phyloP scores from a whole-genome alignment of 2,113 vertebrate genomes.

The Paratilapia polleni region DNA sequence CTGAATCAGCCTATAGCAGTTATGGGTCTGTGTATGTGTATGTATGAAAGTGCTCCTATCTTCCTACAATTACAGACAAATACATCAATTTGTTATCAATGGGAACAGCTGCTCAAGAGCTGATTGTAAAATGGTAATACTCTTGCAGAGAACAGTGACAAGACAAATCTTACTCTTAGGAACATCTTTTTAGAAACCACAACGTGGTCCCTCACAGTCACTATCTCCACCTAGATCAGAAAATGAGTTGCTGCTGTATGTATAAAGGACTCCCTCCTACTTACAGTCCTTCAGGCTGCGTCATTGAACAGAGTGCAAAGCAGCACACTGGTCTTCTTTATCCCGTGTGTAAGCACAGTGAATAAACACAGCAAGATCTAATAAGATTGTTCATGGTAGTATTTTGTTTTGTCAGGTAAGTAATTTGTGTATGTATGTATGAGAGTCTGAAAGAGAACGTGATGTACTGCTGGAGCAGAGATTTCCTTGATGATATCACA shows the following conservation, averaged over 20 bases:
- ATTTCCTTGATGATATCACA: constrained; percentile 47
- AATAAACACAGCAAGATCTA: background rate
- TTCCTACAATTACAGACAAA: constrained; percentile 49
- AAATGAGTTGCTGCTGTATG: constrained; percentile 45
- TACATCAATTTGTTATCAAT: constrained; percentile 69
- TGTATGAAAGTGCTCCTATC: constrained; percentile 25
- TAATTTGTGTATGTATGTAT: background rate
- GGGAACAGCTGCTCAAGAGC: constrained; percentile 54
- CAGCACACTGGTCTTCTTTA: constrained; percentile 1
- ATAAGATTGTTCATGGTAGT: background rate
- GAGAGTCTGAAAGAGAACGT: constrained; percentile 37
- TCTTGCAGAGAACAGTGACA: constrained; percentile 48
- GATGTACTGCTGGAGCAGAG: constrained; percentile 30
- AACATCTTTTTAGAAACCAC: constrained; percentile 54
- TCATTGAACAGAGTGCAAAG: constrained; percentile 20
- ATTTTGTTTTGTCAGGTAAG: constrained; percentile 7
- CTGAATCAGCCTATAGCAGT: constrained; percentile 18
- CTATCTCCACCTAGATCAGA: constrained; percentile 50
- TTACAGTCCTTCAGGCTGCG: constrained; percentile 13
- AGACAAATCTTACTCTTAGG: constrained; percentile 55
- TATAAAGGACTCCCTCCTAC: constrained; percentile 25
- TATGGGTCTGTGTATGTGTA: constrained; percentile 1
- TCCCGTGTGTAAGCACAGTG: background rate
- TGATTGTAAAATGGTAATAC: constrained; percentile 64
- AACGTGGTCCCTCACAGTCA: constrained; percentile 8